A percentile compares a stretch with the other conserved stretches of the same genome.
phyloP scores from a whole-genome alignment of 2,888 invertebrate genomes.

The Ecdyonurus torrentis region DNA sequence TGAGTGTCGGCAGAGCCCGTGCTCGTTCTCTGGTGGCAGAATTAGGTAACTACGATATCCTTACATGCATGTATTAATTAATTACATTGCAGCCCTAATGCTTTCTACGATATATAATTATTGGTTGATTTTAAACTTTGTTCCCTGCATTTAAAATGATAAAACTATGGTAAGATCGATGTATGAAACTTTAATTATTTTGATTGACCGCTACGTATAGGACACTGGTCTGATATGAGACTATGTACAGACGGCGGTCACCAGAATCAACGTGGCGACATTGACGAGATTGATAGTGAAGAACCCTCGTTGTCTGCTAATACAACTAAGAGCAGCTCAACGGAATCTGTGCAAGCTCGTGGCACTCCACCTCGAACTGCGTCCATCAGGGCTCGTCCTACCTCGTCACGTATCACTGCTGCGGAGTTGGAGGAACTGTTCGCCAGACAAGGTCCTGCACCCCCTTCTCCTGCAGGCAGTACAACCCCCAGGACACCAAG shows the following conservation, averaged over 20 bases:
- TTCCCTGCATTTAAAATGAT: too few species aligned
- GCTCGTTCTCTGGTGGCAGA: slow-evolving; percentile 90
- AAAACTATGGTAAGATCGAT: too few species aligned
- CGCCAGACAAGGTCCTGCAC: slow-evolving; percentile 40
- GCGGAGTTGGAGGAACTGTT: slow-evolving; percentile 86
- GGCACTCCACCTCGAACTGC: slow-evolving; percentile 39
- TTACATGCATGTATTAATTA: background rate
- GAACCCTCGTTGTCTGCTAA: slow-evolving; percentile 58
- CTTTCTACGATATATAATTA: too few species aligned
- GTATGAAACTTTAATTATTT: too few species aligned
- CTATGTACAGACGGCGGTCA: background rate
- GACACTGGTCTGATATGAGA: too few species aligned
- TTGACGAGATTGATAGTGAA: slow-evolving; percentile 32
- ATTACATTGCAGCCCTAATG: background rate
- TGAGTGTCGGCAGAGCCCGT: slow-evolving; percentile 81
- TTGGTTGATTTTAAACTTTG: too few species aligned
- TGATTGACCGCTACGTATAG: too few species aligned
- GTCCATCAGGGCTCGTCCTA: slow-evolving; percentile 76
- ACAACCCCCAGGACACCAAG: slow-evolving; percentile 36
- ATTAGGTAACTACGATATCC: slow-evolving; percentile 35
- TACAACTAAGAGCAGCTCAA: slow-evolving; percentile 60
- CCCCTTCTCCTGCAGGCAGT: slow-evolving; percentile 12
- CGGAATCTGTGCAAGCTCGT: slow-evolving; percentile 52
- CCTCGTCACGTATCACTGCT: slow-evolving; percentile 74
- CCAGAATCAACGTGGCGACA: background rate